Evolutionary conservation across 2,113 vertebrate genomes (phyloP).

Genomic region (Balaenoptera acutorostrata): DNA sequence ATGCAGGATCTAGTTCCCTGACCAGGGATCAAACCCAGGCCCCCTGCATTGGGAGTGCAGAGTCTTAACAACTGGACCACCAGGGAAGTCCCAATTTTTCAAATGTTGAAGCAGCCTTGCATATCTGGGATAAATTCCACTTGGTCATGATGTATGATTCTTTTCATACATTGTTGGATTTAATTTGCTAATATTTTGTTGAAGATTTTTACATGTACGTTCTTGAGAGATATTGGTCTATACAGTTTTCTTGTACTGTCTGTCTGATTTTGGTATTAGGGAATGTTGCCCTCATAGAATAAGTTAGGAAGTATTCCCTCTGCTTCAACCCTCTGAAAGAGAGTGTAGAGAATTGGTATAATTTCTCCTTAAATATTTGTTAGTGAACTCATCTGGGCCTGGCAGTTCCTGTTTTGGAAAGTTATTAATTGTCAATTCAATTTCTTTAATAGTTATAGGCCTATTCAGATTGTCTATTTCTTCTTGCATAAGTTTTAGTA

Average conservation of each 20-base stretch:
- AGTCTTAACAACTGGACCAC: too few species aligned
- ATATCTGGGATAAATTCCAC: background rate
- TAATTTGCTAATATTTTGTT: background rate
- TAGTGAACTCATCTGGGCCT: background rate
- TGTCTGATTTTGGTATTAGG: background rate
- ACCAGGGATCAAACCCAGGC: too few species aligned
- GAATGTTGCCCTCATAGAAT: background rate
- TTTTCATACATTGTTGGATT: background rate
- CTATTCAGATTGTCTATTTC: background rate
- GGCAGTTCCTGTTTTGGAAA: background rate
- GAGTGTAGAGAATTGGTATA: background rate
- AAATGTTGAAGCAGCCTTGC: background rate
- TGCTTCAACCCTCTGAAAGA: background rate
- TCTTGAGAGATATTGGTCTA: background rate
- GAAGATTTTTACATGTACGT: background rate
- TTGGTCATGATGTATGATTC: background rate
- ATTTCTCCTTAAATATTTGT: background rate
- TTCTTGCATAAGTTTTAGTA: background rate
- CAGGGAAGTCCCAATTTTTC: background rate
- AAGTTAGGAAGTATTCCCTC: background rate
- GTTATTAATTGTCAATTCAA: background rate
- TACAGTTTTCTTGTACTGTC: background rate
- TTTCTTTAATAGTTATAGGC: background rate
- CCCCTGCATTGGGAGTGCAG: too few species aligned
- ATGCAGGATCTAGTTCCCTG: too few species aligned